A percentile compares a stretch with the other conserved stretches of the same genome.
Evolutionary conservation across 2,113 vertebrate species (phyloP).

Genomic region (Platichthys flesus): DNA sequence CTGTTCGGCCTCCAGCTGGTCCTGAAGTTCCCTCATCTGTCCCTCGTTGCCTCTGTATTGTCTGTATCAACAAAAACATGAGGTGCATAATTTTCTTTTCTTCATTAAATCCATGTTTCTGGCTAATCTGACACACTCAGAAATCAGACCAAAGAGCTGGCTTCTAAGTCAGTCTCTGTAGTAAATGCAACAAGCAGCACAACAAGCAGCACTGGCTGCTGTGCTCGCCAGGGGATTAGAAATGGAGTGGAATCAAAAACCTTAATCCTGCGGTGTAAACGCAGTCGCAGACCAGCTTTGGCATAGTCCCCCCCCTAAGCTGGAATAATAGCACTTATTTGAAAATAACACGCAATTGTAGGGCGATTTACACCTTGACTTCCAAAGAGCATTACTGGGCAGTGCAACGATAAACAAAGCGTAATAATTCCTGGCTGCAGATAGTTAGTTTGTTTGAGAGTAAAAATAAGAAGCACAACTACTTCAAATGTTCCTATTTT

Average conservation of each 20-base stretch:
- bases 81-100: neutral
- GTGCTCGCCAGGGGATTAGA: slow-evolving; percentile 57
- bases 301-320: slow-evolving; percentile 58
- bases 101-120: neutral
- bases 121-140: neutral
- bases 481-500: neutral
- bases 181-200: slow-evolving; percentile 10
- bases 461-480: neutral
- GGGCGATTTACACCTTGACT: slow-evolving; percentile 63
- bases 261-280: slow-evolving; percentile 77
- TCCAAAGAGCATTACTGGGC: slow-evolving; percentile 70
- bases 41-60: slow-evolving; percentile 99
- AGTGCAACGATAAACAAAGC: slow-evolving; percentile 16
- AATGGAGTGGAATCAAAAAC: slow-evolving; percentile 52
- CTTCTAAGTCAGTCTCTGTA: neutral
- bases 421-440: slow-evolving; percentile 19
- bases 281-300: slow-evolving; percentile 62
- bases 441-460: slow-evolving; percentile 9
- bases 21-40: slow-evolving; percentile 99
- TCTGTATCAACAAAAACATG: slow-evolving; percentile 74
- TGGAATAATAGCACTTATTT: slow-evolving; percentile 72
- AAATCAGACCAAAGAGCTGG: neutral
- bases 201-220: slow-evolving; percentile 16
- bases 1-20: slow-evolving; percentile 98
- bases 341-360: slow-evolving; percentile 63